These are phyloP conservation scores for Nerophis ophidion DNA, from an alignment of 2,113 vertebrate genomes.

Conservation along the genomic window DNA sequence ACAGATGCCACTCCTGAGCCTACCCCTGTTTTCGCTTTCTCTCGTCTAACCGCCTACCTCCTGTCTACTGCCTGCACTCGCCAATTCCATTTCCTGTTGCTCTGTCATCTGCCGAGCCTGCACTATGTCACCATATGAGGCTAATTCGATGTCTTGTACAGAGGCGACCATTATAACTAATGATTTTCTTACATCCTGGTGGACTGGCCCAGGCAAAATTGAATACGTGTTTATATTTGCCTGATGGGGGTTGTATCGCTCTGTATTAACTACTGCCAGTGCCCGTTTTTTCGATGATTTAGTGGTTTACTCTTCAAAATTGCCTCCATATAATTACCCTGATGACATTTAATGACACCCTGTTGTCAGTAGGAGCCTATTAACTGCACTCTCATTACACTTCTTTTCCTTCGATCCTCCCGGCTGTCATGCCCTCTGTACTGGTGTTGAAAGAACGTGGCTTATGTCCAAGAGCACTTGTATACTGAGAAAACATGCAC, in stretches of 20 bases:
- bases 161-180: constrained; percentile 62
- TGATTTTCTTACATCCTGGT: constrained; percentile 5
- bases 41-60: constrained; percentile 31
- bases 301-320: not conserved
- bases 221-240: not conserved
- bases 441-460: not conserved
- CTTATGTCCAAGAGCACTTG: not conserved
- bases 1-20: constrained; percentile 37
- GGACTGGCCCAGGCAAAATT: not conserved
- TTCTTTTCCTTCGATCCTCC: not conserved
- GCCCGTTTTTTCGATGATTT: not conserved
- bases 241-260: not conserved
- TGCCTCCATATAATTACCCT: not conserved
- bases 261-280: not conserved
- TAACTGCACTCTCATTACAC: not conserved
- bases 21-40: constrained; percentile 24
- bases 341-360: constrained; percentile 5
- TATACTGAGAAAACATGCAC: not conserved
- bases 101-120: constrained; percentile 45
- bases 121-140: constrained; percentile 48
- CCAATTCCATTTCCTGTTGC: constrained; percentile 54
- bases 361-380: constrained; percentile 8
- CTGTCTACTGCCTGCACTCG: constrained; percentile 26
- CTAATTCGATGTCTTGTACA: constrained; percentile 61
- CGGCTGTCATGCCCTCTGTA: constrained; percentile 3